Conservation (phyloP, 2,888 invertebrate species). For the Macrosiphum euphorbiae region DNA sequence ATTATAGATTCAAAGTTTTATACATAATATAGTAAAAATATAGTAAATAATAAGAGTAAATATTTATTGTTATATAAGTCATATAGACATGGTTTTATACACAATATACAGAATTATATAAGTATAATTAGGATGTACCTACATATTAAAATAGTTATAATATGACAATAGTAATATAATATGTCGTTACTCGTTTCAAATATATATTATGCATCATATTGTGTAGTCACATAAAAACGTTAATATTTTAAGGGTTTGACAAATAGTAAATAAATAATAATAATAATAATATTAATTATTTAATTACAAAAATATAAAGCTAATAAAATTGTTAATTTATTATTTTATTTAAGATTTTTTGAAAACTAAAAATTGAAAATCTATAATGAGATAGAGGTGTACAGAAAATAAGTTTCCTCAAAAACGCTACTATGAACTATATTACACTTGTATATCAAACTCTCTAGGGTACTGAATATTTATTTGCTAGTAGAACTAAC, state of each 20-base stretch:
- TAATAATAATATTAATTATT: not conserved
- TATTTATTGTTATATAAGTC: not conserved
- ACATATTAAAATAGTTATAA: not conserved
- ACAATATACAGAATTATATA: not conserved
- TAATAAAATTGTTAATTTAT: not conserved
- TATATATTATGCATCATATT: not conserved
- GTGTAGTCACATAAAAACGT: not conserved
- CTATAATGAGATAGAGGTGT: not conserved
- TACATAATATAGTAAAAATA: not conserved
- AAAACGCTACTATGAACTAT: not conserved
- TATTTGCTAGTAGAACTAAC: conserved; percentile 6
- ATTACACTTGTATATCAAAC: not conserved
- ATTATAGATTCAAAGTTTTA: not conserved
- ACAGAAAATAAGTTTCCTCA: not conserved
- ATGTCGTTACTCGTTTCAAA: not conserved
- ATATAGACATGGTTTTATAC: not conserved
- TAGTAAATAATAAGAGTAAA: not conserved
- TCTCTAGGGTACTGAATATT: conserved; percentile 22
- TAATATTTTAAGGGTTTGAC: not conserved
- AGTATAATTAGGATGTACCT: not conserved
- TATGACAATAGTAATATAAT: not conserved
- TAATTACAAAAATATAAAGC: not conserved
- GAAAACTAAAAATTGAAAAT: not conserved
- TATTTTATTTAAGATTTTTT: not conserved
- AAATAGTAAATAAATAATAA: not conserved